phyloP scores from a whole-genome alignment of 2,797 vertebrate species.

The Fistularia tabacaria region DNA sequence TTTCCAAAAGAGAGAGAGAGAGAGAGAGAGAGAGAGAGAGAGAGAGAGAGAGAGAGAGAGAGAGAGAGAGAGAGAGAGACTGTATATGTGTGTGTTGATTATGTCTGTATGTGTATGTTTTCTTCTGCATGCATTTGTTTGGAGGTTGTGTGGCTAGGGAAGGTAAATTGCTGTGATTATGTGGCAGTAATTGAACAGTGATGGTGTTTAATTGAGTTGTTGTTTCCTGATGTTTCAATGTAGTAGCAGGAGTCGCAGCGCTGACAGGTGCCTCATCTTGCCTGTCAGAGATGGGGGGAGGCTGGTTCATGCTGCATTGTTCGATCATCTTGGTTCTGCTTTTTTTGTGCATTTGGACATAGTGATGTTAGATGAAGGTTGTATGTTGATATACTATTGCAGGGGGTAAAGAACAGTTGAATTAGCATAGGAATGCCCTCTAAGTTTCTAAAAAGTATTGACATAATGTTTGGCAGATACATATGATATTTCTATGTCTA shows the following conservation, averaged over 20 bases:
- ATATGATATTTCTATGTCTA: background rate
- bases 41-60: too few species aligned
- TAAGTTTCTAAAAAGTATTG: constrained; percentile 19
- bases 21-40: too few species aligned
- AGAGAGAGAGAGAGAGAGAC: too few species aligned
- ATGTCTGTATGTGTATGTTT: constrained; percentile 14
- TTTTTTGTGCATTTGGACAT: constrained; percentile 39
- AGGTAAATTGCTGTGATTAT: constrained; percentile 77
- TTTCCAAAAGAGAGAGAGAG: background rate
- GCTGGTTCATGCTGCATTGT: constrained; percentile 31
- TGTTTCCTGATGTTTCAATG: constrained; percentile 72
- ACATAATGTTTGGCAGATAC: constrained; percentile 21
- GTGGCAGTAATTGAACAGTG: constrained; percentile 77
- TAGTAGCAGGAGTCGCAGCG: constrained; percentile 53
- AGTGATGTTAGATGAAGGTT: constrained; percentile 32
- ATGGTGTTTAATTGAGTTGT: constrained; percentile 79
- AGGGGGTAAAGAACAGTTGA: too few species aligned
- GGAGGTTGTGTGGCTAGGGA: constrained; percentile 57
- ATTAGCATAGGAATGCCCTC: constrained; percentile 6
- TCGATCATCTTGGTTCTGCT: constrained; percentile 32
- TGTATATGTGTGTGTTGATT: background rate
- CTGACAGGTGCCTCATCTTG: constrained; percentile 66
- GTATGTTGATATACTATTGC: constrained; percentile 5
- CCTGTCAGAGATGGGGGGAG: constrained; percentile 30
- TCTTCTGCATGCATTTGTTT: constrained; percentile 53